Conservation (phyloP, 1,140 invertebrate genomes). For the Kradibia gibbosae region DNA sequence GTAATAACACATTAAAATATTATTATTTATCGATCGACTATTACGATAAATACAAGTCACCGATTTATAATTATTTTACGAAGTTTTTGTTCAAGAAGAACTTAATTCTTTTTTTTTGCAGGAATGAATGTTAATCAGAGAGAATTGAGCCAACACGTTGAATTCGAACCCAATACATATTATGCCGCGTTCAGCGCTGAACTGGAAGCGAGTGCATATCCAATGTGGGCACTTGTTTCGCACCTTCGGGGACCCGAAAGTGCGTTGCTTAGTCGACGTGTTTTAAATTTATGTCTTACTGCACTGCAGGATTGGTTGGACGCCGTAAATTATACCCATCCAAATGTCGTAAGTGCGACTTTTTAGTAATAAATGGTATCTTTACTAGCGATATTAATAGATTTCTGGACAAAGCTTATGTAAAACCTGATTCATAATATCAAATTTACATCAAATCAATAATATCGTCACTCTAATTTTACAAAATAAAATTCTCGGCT, state of each 20-base stretch:
- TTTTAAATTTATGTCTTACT: constrained; percentile 82
- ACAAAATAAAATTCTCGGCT: too few relatives aligned
- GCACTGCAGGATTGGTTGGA: constrained; percentile 90
- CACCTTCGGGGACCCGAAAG: constrained; percentile 86
- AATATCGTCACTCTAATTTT: too few relatives aligned
- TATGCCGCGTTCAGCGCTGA: constrained; percentile 98
- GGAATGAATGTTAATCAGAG: constrained; percentile 96
- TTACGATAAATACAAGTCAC: too few relatives aligned
- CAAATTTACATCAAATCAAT: too few relatives aligned
- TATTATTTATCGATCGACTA: too few relatives aligned
- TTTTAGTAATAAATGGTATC: too few relatives aligned
- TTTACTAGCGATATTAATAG: too few relatives aligned
- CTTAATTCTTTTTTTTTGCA: constrained; percentile 60
- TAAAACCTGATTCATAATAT: too few relatives aligned
- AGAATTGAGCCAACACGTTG: constrained; percentile 92
- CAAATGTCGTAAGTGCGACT: constrained; percentile 76
- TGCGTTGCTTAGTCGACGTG: constrained; percentile 80
- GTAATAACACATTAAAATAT: too few relatives aligned
- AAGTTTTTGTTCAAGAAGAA: background rate
- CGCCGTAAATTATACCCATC: constrained; percentile 82
- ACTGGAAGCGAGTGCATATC: constrained; percentile 95
- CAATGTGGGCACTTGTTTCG: constrained; percentile 95
- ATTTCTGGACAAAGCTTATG: too few relatives aligned
- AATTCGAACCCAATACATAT: constrained; percentile 97
- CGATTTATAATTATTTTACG: too few relatives aligned